A percentile compares a stretch with the other conserved stretches of the same genome.
phyloP scores from a whole-genome alignment of 2,888 invertebrate genomes.

The Tachystola acroxantha region DNA sequence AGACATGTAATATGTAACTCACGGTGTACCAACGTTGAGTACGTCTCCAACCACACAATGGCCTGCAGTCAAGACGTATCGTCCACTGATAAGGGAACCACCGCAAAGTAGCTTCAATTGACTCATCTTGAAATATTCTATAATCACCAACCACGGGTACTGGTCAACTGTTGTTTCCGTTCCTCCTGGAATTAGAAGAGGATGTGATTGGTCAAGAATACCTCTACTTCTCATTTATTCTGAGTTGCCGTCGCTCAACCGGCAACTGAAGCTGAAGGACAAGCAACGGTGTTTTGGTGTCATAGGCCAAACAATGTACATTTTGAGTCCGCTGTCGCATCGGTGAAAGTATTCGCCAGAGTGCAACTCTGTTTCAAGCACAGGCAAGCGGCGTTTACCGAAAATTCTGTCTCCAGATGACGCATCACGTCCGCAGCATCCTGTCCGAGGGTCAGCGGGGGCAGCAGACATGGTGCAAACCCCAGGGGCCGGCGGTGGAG shows the following conservation, averaged over 20 bases:
- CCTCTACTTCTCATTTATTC: too few relatives aligned
- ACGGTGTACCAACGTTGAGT: conserved; percentile 28
- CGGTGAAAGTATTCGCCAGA: too few relatives aligned
- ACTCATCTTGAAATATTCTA: conserved; percentile 50
- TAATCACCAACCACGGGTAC: conserved; percentile 74
- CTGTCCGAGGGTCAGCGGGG: conserved; percentile 31
- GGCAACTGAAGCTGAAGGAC: too few relatives aligned
- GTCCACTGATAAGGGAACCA: conserved; percentile 65
- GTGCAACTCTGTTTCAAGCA: too few relatives aligned
- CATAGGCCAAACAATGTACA: too few relatives aligned
- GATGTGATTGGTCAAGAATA: too few relatives aligned
- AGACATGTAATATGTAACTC: not conserved
- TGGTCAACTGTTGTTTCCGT: conserved; percentile 60
- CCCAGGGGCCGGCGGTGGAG: not conserved
- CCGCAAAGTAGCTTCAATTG: conserved; percentile 57
- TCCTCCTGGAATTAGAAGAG: conserved; percentile 41
- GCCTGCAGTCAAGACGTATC: conserved; percentile 74
- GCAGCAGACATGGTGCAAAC: conserved; percentile 23
- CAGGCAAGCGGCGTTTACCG: too few relatives aligned
- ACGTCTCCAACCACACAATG: conserved; percentile 69
- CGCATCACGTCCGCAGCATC: conserved; percentile 43
- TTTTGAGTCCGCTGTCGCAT: too few relatives aligned
- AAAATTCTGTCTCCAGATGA: conserved; percentile 31
- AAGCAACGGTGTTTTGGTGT: too few relatives aligned
- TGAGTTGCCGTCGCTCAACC: too few relatives aligned